These are phyloP conservation scores for Drosophila neonasuta DNA, from an alignment of 2,888 invertebrate species.

Conservation along the genomic window DNA sequence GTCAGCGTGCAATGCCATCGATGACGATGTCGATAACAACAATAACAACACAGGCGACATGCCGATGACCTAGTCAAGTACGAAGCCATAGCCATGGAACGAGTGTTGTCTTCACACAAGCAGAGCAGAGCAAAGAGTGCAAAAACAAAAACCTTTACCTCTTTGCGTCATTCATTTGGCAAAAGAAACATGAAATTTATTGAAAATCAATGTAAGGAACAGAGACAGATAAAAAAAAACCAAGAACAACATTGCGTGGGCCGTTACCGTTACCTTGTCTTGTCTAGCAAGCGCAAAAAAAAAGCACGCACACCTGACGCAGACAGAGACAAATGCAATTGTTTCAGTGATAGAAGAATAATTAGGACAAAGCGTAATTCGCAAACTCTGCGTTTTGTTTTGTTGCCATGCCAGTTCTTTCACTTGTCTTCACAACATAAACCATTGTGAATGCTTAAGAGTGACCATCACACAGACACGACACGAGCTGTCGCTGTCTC, in stretches of 20 bases:
- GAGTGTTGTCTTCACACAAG: constrained; percentile 30
- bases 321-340: constrained; percentile 6
- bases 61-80: constrained; percentile 68
- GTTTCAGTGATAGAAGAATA: constrained; percentile 24
- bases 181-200: constrained; percentile 31
- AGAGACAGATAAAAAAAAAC: constrained; percentile 24
- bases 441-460: constrained; percentile 35
- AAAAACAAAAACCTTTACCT: constrained; percentile 40
- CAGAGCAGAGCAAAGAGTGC: constrained; percentile 16
- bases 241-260: constrained; percentile 15
- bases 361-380: constrained; percentile 32
- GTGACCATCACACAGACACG: constrained; percentile 32
- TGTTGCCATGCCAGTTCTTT: constrained; percentile 26
- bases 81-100: constrained; percentile 24
- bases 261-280: constrained; percentile 4
- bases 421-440: constrained; percentile 31
- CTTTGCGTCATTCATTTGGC: constrained; percentile 25
- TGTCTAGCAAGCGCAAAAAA: constrained; percentile 12
- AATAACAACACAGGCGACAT: constrained; percentile 33
- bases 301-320: constrained; percentile 12
- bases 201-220: constrained; percentile 61
- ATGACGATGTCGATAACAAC: constrained; percentile 35
- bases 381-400: constrained; percentile 18
- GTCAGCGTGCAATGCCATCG: constrained; percentile 47
- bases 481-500: constrained; percentile 20